A percentile compares a stretch with the other conserved stretches of the same genome.
phyloP scores from a whole-genome alignment of 2,888 invertebrate species.

The Chymomyza amoena region DNA sequence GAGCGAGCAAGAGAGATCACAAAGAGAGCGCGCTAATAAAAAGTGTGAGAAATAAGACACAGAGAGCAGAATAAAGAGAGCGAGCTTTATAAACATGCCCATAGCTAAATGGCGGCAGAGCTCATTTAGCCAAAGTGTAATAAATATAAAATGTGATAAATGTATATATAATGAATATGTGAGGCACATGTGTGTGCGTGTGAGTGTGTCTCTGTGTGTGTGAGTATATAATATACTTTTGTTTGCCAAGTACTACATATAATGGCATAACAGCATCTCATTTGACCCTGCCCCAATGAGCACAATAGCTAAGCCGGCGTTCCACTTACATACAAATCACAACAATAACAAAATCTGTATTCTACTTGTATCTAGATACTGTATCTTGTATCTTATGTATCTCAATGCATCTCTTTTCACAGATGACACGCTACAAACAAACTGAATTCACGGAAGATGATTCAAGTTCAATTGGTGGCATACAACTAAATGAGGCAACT shows the following conservation, averaged over 20 bases:
- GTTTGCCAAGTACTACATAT: not conserved
- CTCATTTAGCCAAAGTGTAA: not conserved
- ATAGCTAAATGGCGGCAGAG: not conserved
- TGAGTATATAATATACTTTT: not conserved
- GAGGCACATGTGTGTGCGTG: not conserved
- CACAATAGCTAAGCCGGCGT: not conserved
- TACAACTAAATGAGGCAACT: slow-evolving; percentile 89
- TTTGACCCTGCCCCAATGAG: not conserved
- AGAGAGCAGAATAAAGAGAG: not conserved
- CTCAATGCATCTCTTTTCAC: slow-evolving; percentile 47
- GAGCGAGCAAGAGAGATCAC: not conserved
- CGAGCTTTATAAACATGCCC: not conserved
- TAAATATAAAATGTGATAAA: not conserved
- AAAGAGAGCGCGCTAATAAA: not conserved
- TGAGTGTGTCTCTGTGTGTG: not conserved
- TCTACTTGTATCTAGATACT: not conserved
- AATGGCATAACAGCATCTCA: not conserved
- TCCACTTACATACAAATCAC: not conserved
- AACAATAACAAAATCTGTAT: not conserved
- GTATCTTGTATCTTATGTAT: not conserved
- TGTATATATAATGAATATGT: not conserved
- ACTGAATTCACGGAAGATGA: slow-evolving; percentile 92
- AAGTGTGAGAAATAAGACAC: not conserved
- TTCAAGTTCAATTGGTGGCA: slow-evolving; percentile 89
- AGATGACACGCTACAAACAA: slow-evolving; percentile 94